phyloP scores from a whole-genome alignment of 2,797 vertebrate species.

The Pseudochaenichthys georgianus region DNA sequence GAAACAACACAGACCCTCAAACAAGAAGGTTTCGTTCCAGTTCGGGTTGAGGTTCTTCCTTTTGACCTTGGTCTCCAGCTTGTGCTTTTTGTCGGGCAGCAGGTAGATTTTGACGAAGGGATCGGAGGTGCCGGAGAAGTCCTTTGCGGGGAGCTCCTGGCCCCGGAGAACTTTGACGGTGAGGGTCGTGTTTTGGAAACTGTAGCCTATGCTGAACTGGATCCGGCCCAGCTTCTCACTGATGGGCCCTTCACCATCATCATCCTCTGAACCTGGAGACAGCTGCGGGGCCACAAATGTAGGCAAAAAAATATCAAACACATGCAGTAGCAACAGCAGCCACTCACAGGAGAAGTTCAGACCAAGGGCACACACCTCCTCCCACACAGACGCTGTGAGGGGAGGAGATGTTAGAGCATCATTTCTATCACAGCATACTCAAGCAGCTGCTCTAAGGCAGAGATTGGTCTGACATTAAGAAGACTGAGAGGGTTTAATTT shows the following conservation, averaged over 20 bases:
- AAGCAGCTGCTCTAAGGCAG: constrained; percentile 60
- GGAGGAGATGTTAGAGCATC: constrained; percentile 50
- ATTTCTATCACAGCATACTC: constrained; percentile 51
- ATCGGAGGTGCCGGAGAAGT: constrained; percentile 98
- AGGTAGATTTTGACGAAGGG: constrained; percentile 99
- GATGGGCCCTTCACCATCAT: constrained; percentile 91
- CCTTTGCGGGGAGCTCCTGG: constrained; percentile 97
- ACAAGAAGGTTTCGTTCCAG: constrained; percentile 99
- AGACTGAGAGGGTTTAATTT: constrained; percentile 80
- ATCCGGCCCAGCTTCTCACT: constrained; percentile 96
- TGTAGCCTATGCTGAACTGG: constrained; percentile 99
- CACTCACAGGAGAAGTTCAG: constrained; percentile 25
- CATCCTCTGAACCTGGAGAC: constrained; percentile 97
- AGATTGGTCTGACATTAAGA: constrained; percentile 75
- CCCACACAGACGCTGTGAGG: constrained; percentile 38
- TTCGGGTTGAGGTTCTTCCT: constrained; percentile 99
- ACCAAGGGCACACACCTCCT: constrained; percentile 47
- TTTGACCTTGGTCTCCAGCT: constrained; percentile 99
- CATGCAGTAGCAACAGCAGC: constrained; percentile 28
- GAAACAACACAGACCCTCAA: constrained; percentile 93
- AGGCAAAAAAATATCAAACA: constrained; percentile 26
- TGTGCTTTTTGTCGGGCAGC: constrained; percentile 99
- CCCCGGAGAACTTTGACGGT: constrained; percentile 98
- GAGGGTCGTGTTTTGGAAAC: constrained; percentile 98
- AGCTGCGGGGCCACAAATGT: constrained; percentile 81